A percentile compares a stretch with the other conserved stretches of the same genome.
These are phyloP conservation scores for Zoanthus sociatus DNA, from an alignment of 92 coral and sea anemone genomes.

Conservation along the genomic window DNA sequence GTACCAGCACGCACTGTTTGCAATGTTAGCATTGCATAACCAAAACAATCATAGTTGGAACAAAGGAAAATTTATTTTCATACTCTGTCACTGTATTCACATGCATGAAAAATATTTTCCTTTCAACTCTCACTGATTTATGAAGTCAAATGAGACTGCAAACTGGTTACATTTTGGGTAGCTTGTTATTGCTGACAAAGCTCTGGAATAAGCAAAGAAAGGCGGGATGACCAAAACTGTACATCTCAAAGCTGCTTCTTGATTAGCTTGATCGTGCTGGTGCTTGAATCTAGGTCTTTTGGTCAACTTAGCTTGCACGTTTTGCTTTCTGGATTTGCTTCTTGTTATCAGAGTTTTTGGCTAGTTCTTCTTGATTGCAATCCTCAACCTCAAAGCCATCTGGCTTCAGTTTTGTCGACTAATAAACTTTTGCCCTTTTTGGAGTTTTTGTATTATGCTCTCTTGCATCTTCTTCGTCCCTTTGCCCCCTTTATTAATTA, in stretches of 20 bases:
- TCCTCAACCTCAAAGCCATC: background rate
- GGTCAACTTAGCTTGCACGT: background rate
- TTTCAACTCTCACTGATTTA: too few species aligned
- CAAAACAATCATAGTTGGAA: too few species aligned
- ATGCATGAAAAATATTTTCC: background rate
- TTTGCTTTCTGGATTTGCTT: background rate
- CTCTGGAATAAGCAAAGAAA: conserved; percentile 4
- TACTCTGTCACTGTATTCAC: background rate
- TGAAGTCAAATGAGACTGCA: too few species aligned
- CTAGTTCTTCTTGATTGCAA: background rate
- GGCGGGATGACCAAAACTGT: background rate
- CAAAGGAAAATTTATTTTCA: background rate
- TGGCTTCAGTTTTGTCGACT: background rate
- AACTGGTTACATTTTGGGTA: background rate
- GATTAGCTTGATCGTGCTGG: background rate
- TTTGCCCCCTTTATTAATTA: conserved; percentile 32
- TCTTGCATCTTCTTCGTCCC: background rate
- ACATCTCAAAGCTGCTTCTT: background rate
- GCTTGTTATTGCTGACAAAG: background rate
- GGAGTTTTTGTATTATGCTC: background rate
- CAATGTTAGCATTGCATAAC: too few species aligned
- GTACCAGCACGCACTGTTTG: too few species aligned
- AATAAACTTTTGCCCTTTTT: background rate
- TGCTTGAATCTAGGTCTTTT: background rate
- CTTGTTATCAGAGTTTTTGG: background rate